Percentiles rank a stretch among this genome's conserved stretches.
Conservation (phyloP, 37 sponge, comb jelly and placozoan species). For the Halichondria panicea region DNA sequence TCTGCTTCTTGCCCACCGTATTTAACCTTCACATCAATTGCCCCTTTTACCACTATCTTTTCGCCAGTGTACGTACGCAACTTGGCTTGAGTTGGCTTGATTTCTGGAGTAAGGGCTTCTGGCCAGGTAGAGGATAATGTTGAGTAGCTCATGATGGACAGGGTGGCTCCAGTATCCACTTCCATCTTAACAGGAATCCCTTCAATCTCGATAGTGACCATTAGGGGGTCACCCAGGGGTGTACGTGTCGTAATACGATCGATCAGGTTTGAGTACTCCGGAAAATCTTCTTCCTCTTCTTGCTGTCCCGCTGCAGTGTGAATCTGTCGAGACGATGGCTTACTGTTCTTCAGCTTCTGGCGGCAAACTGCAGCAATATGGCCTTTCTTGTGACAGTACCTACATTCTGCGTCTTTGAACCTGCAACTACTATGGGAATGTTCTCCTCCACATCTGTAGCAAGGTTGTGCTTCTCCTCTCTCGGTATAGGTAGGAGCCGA, state of each 20-base stretch:
- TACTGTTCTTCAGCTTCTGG: background rate
- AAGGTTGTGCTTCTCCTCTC: no score
- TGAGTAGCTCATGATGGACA: constrained; percentile 12
- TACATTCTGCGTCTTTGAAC: constrained; percentile 14
- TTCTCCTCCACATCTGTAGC: constrained; percentile 24
- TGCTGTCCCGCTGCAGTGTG: background rate
- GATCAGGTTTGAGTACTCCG: constrained; percentile 4
- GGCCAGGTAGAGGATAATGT: background rate
- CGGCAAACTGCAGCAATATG: constrained; percentile 27
- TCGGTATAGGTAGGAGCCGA: background rate
- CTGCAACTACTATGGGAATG: constrained; percentile 9
- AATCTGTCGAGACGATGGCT: background rate
- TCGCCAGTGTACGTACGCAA: constrained; percentile 48
- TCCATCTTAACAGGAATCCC: constrained; percentile 24
- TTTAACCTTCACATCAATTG: constrained; percentile 4
- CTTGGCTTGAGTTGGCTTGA: background rate
- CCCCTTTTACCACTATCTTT: constrained; percentile 21
- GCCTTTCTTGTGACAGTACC: background rate
- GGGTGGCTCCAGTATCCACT: constrained; percentile 33
- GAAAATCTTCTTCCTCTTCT: background rate
- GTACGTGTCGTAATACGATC: constrained; percentile 12
- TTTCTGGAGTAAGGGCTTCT: background rate
- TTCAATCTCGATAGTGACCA: constrained; percentile 1
- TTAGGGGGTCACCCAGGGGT: constrained; percentile 2
- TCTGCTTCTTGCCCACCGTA: constrained; percentile 2